Evolutionary conservation across 2,797 vertebrate species (phyloP), one percentile per base, ranked within the genome.

Genomic region (Columba guinea): DNA sequence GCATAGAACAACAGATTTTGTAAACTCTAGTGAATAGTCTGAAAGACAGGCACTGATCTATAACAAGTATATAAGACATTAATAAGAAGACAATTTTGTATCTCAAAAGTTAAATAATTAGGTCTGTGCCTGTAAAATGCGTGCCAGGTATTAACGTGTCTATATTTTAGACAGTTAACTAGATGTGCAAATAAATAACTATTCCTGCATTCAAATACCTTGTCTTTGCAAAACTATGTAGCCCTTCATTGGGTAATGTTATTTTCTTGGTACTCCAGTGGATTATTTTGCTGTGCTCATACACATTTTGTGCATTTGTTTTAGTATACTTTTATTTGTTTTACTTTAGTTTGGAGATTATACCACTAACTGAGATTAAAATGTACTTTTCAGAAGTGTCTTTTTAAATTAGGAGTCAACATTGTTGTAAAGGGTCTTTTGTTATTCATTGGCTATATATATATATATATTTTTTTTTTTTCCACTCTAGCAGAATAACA

Each of bases 1-100:
- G 58, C 39, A 73, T 1, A 26, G n/a, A 91, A 94, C 46, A 92
- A 89, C 65, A 95, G 52, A 87, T 83, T 92, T 81, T 86, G 62
- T 59, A 86, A 91, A 93, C 59, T 74, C 35, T 44, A 55, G 12
- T 27, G 75, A 84, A 58, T 65, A 92, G 84, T 48, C 73, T 84
- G 48, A 41, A 80, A 90, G 30, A 64, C 53, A 34, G 2, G 9
- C 37, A 28, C 13, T 64, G 28, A 85, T 69, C 32, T 71, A 27
- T 39, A 74, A 77, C 0, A 2, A 80, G 16, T 11, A 34, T 30
- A 75, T 17, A 75, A n/a, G 51, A 67, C 32, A 79, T 39, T 67
- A 76, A 82, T 44, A 59, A 0, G 7, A 91, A 11, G 23, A 87
- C 49, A 62, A 74, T 68, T 93, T 56, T 56, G 20, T 44, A 46